Evolutionary conservation across 2,797 vertebrate genomes (phyloP).

Genomic region (Coreius guichenoti): DNA sequence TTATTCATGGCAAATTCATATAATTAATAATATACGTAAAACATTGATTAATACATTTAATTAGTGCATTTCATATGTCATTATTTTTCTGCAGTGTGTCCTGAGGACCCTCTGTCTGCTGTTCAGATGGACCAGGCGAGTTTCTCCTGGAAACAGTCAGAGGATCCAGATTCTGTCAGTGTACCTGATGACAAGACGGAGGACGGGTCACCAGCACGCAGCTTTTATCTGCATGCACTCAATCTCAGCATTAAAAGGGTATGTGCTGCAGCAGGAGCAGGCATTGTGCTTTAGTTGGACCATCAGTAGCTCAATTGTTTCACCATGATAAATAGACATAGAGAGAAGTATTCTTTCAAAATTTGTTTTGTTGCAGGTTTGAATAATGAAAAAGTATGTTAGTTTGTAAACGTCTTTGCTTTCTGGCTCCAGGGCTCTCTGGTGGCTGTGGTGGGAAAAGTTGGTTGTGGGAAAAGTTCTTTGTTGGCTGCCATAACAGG

Average conservation of each 20-base stretch:
- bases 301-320: background rate
- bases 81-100: conserved; percentile 72
- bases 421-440: conserved; percentile 82
- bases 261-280: conserved; percentile 16
- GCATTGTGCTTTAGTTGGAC: background rate
- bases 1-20: background rate
- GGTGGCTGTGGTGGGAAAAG: conserved; percentile 91
- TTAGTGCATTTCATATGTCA: background rate
- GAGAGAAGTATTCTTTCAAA: background rate
- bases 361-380: background rate
- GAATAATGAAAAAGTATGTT: background rate
- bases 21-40: background rate
- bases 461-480: conserved; percentile 95
- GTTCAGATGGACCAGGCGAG: conserved; percentile 81
- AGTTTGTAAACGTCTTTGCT: background rate
- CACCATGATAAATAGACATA: background rate
- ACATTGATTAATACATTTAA: background rate
- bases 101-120: conserved; percentile 73
- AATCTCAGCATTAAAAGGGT: conserved; percentile 87
- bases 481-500: conserved; percentile 90
- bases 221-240: conserved; percentile 80
- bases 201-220: conserved; percentile 50
- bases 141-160: conserved; percentile 85
- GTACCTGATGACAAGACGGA: conserved; percentile 37
- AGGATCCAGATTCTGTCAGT: conserved; percentile 21